Evolutionary conservation across 2,113 vertebrate species (phyloP).

Genomic region (Dicrurus megarhynchus): DNA sequence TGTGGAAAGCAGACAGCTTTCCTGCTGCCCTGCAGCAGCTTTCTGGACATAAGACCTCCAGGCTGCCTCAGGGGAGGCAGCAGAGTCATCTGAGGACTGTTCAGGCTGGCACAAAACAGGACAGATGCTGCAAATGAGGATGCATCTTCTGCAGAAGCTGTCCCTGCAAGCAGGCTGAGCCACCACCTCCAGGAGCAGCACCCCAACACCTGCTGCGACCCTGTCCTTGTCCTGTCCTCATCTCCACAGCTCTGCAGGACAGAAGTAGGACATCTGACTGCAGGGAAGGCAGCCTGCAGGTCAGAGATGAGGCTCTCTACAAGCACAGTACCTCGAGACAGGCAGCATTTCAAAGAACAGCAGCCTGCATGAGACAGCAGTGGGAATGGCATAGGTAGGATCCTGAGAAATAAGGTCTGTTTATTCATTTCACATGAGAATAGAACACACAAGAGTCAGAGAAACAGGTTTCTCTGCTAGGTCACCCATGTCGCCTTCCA

Average conservation of each 20-base stretch:
- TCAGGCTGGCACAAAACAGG: not conserved
- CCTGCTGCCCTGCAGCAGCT: not conserved
- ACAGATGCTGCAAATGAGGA: not conserved
- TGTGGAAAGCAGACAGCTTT: not conserved
- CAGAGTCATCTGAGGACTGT: not conserved
- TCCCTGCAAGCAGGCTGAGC: not conserved
- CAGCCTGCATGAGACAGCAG: not conserved
- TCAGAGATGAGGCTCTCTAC: not conserved
- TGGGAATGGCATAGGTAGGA: fast-evolving
- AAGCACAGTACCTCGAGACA: not conserved
- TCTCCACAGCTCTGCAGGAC: not conserved
- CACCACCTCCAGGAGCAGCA: not conserved
- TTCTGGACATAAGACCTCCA: not conserved
- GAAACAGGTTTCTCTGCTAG: not conserved
- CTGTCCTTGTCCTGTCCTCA: not conserved
- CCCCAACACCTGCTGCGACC: not conserved
- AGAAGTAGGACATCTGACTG: not conserved
- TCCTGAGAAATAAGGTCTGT: not conserved
- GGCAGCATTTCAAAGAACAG: not conserved
- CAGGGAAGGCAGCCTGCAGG: not conserved
- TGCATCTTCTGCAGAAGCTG: not conserved
- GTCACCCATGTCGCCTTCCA: not conserved
- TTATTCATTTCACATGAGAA: not conserved
- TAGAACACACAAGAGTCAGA: not conserved
- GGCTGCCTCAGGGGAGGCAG: not conserved